Percentiles rank a stretch among this genome's conserved stretches.
phyloP scores from a whole-genome alignment of 2,113 vertebrate species.

The Notothenia rossii region DNA sequence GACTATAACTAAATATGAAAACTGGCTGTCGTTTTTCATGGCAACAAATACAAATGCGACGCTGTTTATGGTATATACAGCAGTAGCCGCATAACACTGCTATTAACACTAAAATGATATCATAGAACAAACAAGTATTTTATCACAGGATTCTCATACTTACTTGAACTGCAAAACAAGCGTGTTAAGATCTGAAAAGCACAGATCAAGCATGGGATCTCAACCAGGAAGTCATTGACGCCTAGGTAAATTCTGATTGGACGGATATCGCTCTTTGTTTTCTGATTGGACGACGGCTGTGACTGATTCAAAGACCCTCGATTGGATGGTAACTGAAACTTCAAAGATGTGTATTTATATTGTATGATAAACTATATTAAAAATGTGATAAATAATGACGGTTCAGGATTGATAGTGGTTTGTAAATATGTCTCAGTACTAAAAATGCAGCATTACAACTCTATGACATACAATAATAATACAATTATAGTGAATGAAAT shows the following conservation, averaged over 20 bases:
- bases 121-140: not conserved
- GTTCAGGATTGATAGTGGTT: too few relatives aligned
- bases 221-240: slow-evolving; percentile 56
- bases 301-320: not conserved
- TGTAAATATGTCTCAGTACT: not conserved
- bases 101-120: not conserved
- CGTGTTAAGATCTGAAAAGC: not conserved
- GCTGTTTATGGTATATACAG: not conserved
- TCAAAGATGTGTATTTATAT: not conserved
- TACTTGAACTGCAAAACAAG: slow-evolving; percentile 6
- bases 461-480: not conserved
- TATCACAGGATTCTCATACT: not conserved
- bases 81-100: fast-evolving
- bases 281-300: slow-evolving; percentile 47
- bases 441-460: not conserved
- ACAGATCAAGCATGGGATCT: slow-evolving; percentile 43
- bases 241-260: slow-evolving; percentile 35
- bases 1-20: not conserved
- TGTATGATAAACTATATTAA: not conserved
- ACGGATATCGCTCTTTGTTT: not conserved
- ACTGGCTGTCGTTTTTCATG: not conserved
- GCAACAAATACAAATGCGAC: not conserved
- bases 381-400: too few relatives aligned
- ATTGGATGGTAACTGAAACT: not conserved
- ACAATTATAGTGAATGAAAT: not conserved